A percentile compares a stretch with the other conserved stretches of the same genome.
Evolutionary conservation across 37 sponge, comb jelly and placozoan species (phyloP).

Genomic region (Beroe ovata): DNA sequence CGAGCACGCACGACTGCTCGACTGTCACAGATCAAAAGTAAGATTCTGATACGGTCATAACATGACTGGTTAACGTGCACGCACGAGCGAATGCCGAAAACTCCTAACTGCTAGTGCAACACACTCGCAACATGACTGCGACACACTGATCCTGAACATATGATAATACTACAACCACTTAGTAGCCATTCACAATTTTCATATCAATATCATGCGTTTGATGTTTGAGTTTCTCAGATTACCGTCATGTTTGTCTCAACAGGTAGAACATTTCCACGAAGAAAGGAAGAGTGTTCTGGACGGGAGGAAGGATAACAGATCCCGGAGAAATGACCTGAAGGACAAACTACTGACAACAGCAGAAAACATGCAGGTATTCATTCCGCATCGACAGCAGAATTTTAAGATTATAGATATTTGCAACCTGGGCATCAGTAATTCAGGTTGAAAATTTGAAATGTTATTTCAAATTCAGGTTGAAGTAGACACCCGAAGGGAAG

Average conservation of each 20-base stretch:
- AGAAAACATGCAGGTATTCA: conserved; percentile 65
- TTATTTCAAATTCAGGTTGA: conserved; percentile 46
- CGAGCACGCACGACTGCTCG: not conserved
- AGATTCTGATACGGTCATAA: too few species aligned
- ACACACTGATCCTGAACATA: too few species aligned
- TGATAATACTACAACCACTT: too few species aligned
- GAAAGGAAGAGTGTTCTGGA: conserved; percentile 15
- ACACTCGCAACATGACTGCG: too few species aligned
- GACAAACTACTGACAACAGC: conserved; percentile 10
- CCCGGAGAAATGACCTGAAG: conserved; percentile 45
- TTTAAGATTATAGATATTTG: not conserved
- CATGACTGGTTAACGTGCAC: too few species aligned
- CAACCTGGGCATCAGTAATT: not conserved
- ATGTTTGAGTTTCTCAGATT: too few species aligned
- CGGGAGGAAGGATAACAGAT: conserved; percentile 28
- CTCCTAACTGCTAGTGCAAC: too few species aligned
- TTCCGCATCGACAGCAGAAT: not conserved
- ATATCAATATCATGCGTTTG: too few species aligned
- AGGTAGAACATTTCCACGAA: conserved; percentile 59
- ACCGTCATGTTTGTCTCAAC: too few species aligned
- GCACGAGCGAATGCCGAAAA: too few species aligned
- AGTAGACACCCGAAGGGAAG: conserved; percentile 22
- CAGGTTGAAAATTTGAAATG: too few species aligned
- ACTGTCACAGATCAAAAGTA: not conserved
- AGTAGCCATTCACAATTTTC: too few species aligned